Evolutionary conservation across 2,797 vertebrate species (phyloP).

Genomic region (Alca torda): DNA sequence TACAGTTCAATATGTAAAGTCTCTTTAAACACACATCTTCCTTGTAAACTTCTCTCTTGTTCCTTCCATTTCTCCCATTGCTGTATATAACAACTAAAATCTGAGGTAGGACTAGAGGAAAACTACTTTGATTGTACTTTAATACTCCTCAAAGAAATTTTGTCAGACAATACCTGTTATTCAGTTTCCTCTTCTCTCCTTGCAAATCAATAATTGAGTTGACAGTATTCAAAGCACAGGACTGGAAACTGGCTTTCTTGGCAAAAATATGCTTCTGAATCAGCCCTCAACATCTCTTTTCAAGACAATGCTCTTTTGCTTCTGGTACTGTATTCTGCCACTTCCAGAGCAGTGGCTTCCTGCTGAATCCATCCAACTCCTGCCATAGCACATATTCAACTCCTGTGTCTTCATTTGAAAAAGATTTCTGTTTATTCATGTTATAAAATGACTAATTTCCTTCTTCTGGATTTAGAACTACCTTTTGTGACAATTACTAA

Average conservation of each 20-base stretch:
- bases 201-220: background rate
- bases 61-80: background rate
- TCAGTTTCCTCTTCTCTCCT: background rate
- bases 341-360: background rate
- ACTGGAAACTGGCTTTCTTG: background rate
- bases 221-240: background rate
- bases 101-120: background rate
- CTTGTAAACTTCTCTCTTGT: background rate
- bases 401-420: background rate
- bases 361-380: background rate
- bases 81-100: background rate
- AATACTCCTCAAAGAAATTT: background rate
- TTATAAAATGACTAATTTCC: background rate
- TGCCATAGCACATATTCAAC: background rate
- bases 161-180: background rate
- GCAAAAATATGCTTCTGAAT: background rate
- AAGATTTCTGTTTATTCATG: background rate
- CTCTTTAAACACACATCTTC: background rate
- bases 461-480: background rate
- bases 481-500: background rate
- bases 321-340: background rate
- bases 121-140: background rate
- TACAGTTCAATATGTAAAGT: background rate
- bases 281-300: background rate
- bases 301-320: background rate